A percentile compares a stretch with the other conserved stretches of the same genome.
These are phyloP conservation scores for Thaumatotibia leucotreta DNA, from an alignment of 1,140 invertebrate genomes.

Conservation along the genomic window DNA sequence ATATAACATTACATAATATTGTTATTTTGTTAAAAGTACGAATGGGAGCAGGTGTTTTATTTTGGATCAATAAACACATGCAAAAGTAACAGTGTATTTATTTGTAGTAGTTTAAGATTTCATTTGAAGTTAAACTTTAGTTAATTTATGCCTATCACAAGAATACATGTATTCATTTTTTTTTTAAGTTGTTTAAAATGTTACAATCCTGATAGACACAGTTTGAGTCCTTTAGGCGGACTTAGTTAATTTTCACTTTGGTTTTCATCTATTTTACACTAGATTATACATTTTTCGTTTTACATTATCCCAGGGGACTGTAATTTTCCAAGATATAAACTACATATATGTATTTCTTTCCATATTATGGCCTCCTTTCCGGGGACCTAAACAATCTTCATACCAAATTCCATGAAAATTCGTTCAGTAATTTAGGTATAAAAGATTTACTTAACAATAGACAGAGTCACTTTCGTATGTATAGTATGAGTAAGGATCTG, in stretches of 20 bases:
- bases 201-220: not conserved
- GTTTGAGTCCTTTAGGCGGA: not conserved
- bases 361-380: too few species aligned
- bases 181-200: not conserved
- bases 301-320: too few species aligned
- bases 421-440: too few species aligned
- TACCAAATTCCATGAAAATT: too few species aligned
- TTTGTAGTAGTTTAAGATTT: constrained; percentile 20
- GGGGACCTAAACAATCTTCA: too few species aligned
- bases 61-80: constrained; percentile 48
- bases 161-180: too few species aligned
- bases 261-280: not conserved
- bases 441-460: too few species aligned
- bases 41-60: constrained; percentile 60
- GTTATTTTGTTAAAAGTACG: constrained; percentile 11
- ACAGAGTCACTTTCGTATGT: too few species aligned
- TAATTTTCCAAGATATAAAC: too few species aligned
- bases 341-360: too few species aligned
- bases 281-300: too few species aligned
- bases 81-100: constrained; percentile 40
- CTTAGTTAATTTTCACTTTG: not conserved
- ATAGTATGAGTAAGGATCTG: too few species aligned
- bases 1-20: not conserved
- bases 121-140: not conserved
- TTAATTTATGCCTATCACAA: not conserved